These are phyloP conservation scores for Pipistrellus pipistrellus DNA, from an alignment of 2,797 vertebrate genomes.

Conservation along the genomic window DNA sequence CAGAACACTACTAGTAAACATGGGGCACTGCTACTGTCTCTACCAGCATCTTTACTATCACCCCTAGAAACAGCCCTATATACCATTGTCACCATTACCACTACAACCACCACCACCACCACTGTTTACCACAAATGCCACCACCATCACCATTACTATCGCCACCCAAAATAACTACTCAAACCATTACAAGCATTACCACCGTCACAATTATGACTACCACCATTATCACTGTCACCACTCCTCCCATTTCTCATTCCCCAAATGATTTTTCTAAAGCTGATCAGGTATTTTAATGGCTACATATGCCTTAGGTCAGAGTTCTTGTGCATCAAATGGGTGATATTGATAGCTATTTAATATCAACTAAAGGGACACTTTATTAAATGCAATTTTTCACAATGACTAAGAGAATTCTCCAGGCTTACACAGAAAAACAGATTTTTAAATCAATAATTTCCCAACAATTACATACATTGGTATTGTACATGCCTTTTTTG, in stretches of 20 bases:
- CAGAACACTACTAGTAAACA: background rate
- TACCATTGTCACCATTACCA: background rate
- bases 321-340: background rate
- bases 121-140: background rate
- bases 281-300: background rate
- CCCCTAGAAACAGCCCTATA: background rate
- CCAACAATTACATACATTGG: background rate
- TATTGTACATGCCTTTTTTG: background rate
- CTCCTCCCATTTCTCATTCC: background rate
- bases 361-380: background rate
- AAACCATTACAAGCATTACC: background rate
- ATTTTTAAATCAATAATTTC: slow-evolving; percentile 10
- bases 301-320: background rate
- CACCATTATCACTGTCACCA: background rate
- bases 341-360: background rate
- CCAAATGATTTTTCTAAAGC: background rate
- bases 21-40: background rate
- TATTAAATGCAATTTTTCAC: background rate
- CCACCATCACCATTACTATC: too few species aligned
- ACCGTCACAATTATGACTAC: too few species aligned
- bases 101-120: background rate
- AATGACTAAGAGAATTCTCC: background rate
- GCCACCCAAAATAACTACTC: background rate
- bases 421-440: background rate
- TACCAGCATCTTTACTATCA: background rate